phyloP scores from a whole-genome alignment of 2,113 vertebrate genomes.

The Podarcis muralis region DNA sequence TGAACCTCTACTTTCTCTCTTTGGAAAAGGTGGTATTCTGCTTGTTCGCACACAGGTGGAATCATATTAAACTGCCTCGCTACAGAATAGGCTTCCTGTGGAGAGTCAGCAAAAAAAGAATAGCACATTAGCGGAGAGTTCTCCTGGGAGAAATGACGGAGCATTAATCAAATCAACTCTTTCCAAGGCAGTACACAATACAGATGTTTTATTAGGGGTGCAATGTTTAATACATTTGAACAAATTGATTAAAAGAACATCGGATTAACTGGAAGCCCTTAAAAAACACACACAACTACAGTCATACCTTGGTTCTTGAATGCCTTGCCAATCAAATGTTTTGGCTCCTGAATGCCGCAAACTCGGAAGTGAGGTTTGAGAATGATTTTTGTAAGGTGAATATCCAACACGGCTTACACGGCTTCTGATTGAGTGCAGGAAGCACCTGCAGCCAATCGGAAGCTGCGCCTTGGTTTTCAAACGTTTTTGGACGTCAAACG shows the following conservation, averaged over 20 bases:
- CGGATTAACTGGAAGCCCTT: background rate
- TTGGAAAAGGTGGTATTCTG: constrained; percentile 97
- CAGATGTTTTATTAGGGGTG: background rate
- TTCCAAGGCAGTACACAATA: background rate
- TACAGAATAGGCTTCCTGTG: constrained; percentile 95
- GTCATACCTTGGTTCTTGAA: too few species aligned
- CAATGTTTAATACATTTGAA: background rate
- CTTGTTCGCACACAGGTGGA: constrained; percentile 96
- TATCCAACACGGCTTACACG: too few species aligned
- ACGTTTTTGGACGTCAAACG: too few species aligned
- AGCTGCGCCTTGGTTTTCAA: too few species aligned
- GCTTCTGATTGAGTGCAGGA: too few species aligned
- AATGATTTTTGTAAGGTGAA: too few species aligned
- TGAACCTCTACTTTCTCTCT: constrained; percentile 98
- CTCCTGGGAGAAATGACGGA: background rate
- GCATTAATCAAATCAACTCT: accelerated
- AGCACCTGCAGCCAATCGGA: too few species aligned
- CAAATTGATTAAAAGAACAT: background rate
- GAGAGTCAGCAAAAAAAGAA: background rate
- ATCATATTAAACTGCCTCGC: constrained; percentile 98
- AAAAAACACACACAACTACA: background rate
- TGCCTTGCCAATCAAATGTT: too few species aligned
- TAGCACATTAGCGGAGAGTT: accelerated
- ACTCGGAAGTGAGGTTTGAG: too few species aligned
- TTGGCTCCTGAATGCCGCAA: too few species aligned